These are phyloP conservation scores for Alethe diademata DNA, from an alignment of 2,113 vertebrate species.

Conservation along the genomic window DNA sequence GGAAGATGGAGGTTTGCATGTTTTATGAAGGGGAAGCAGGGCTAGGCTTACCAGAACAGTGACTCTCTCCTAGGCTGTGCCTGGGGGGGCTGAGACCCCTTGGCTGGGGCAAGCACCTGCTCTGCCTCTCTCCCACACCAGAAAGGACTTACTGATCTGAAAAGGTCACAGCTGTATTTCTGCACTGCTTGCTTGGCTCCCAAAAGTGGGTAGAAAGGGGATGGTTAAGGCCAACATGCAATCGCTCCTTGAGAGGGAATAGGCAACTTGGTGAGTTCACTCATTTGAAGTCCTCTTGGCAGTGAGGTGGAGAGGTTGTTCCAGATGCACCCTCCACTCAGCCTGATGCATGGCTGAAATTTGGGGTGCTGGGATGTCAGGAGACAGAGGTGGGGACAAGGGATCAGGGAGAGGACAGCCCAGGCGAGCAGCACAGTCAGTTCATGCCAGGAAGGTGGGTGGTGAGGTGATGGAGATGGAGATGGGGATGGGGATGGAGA, in stretches of 20 bases:
- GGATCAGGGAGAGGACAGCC: no score
- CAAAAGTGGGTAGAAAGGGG: not conserved
- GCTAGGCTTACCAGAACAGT: not conserved
- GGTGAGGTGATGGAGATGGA: not conserved
- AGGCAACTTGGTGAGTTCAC: not conserved
- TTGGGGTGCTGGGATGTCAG: not conserved
- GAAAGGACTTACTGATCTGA: not conserved
- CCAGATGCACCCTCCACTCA: rapidly evolving
- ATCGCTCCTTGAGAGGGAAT: not conserved
- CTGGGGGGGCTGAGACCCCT: not conserved
- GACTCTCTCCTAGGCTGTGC: not conserved
- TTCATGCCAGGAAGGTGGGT: not conserved
- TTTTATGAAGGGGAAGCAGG: not conserved
- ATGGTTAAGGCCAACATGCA: not conserved
- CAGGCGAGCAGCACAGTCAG: not conserved
- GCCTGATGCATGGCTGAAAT: rapidly evolving
- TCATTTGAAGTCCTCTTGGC: not conserved
- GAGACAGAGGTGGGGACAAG: rapidly evolving
- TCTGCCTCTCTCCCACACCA: not conserved
- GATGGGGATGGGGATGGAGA: not conserved
- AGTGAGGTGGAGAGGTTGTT: not conserved
- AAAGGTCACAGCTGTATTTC: not conserved
- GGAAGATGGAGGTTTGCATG: constrained; percentile 23
- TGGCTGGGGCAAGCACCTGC: not conserved
- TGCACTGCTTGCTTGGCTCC: not conserved